Evolutionary conservation across 2,113 vertebrate genomes (phyloP).

Genomic region (Tragelaphus buxtoni): DNA sequence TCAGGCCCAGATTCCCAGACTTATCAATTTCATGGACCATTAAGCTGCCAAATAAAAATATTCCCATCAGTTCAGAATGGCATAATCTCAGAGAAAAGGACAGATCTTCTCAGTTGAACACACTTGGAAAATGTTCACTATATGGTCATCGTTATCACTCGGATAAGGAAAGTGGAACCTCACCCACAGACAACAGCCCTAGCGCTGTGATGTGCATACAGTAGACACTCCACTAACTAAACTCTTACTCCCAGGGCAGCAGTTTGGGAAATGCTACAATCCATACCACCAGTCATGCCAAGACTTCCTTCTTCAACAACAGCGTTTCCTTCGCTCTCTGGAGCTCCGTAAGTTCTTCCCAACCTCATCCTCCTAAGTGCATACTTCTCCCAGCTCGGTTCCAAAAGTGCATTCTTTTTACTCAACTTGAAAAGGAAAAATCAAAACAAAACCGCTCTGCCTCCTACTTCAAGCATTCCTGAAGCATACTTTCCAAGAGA

Average conservation of each 20-base stretch:
- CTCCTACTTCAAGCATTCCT: conserved; percentile 25
- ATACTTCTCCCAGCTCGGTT: background rate
- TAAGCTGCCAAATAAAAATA: conserved; percentile 63
- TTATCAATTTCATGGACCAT: conserved; percentile 44
- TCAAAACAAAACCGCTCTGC: conserved; percentile 11
- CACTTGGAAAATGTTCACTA: background rate
- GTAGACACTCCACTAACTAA: background rate
- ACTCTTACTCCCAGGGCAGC: background rate
- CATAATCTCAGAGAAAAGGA: conserved; percentile 21
- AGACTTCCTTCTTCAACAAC: background rate
- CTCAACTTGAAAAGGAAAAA: background rate
- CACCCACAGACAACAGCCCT: background rate
- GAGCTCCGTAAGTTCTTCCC: background rate
- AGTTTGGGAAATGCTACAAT: background rate
- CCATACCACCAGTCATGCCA: background rate
- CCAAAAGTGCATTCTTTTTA: background rate
- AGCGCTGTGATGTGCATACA: background rate
- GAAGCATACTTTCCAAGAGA: background rate
- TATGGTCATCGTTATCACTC: background rate
- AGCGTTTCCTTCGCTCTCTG: background rate
- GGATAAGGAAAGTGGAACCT: background rate
- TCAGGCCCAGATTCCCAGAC: conserved; percentile 24
- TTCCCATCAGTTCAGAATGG: conserved; percentile 17
- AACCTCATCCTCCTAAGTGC: background rate
- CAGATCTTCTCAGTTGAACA: background rate